phyloP scores from a whole-genome alignment of 2,888 invertebrate species.

The Philhelius pedissequus region DNA sequence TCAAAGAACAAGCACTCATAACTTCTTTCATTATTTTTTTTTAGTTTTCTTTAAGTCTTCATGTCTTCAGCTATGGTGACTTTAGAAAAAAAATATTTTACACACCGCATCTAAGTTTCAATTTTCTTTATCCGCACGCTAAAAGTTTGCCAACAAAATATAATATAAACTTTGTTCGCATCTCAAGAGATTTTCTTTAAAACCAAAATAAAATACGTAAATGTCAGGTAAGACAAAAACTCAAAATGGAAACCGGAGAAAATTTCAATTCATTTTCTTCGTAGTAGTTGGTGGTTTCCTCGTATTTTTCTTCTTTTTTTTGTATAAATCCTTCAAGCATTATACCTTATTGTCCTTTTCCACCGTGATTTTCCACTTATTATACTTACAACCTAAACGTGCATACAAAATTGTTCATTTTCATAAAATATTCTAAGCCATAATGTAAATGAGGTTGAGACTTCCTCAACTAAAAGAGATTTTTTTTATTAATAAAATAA shows the following conservation, averaged over 20 bases:
- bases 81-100: conserved; percentile 10
- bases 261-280: conserved; percentile 22
- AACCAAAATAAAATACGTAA: not conserved
- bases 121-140: not conserved
- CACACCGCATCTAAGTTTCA: conserved; percentile 30
- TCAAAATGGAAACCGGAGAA: not conserved
- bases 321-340: not conserved
- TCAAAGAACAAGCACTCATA: too few species aligned
- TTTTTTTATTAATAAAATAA: not conserved
- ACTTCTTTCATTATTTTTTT: too few species aligned
- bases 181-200: not conserved
- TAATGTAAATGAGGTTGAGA: conserved; percentile 47
- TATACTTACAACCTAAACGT: conserved; percentile 35
- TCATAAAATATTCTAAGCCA: conserved; percentile 34
- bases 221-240: not conserved
- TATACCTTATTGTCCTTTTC: conserved; percentile 29
- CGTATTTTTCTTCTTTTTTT: not conserved
- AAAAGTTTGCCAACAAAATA: conserved; percentile 6
- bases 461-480: not conserved
- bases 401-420: conserved; percentile 50
- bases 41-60: not conserved
- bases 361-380: conserved; percentile 38
- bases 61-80: not conserved
- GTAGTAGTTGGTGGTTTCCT: not conserved
- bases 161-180: not conserved